A percentile compares a stretch with the other conserved stretches of the same genome.
Evolutionary conservation across 2,797 vertebrate genomes (phyloP).

Genomic region (Pagetopsis macropterus): DNA sequence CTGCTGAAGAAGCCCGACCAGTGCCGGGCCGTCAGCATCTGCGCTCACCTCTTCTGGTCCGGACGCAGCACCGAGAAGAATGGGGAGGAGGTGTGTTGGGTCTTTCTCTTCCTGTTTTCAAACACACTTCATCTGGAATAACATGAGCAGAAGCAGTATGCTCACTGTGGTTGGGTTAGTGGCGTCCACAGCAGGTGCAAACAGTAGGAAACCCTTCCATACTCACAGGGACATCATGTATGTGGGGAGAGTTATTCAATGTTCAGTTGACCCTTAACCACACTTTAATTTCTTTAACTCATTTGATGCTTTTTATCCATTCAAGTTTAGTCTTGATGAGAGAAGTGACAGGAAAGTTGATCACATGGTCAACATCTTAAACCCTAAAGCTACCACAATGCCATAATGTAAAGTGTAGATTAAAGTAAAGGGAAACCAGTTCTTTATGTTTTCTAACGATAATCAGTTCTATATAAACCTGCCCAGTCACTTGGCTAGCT

Average conservation of each 20-base stretch:
- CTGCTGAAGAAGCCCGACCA: conserved; percentile 98
- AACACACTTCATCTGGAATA: too few species aligned
- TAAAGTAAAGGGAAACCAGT: background rate
- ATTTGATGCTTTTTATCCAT: too few species aligned
- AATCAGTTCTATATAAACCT: background rate
- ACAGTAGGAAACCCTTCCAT: background rate
- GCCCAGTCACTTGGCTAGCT: background rate
- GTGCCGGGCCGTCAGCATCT: conserved; percentile 96
- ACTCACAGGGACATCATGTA: too few species aligned
- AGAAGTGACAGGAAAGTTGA: too few species aligned
- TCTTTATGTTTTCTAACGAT: background rate
- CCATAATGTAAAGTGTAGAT: background rate
- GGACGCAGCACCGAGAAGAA: conserved; percentile 95
- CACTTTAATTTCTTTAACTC: too few species aligned
- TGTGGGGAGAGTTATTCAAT: too few species aligned
- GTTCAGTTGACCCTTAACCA: too few species aligned
- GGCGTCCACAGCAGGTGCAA: too few species aligned
- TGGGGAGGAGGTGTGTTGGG: conserved; percentile 90
- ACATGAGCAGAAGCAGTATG: background rate
- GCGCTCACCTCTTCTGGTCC: conserved; percentile 98
- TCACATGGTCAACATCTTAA: too few species aligned
- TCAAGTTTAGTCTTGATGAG: too few species aligned
- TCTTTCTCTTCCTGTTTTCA: background rate
- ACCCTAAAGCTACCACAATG: too few species aligned
- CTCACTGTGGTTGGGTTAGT: background rate